These are phyloP conservation scores for Fregetta grallaria DNA, from an alignment of 2,113 vertebrate genomes.

Conservation along the genomic window DNA sequence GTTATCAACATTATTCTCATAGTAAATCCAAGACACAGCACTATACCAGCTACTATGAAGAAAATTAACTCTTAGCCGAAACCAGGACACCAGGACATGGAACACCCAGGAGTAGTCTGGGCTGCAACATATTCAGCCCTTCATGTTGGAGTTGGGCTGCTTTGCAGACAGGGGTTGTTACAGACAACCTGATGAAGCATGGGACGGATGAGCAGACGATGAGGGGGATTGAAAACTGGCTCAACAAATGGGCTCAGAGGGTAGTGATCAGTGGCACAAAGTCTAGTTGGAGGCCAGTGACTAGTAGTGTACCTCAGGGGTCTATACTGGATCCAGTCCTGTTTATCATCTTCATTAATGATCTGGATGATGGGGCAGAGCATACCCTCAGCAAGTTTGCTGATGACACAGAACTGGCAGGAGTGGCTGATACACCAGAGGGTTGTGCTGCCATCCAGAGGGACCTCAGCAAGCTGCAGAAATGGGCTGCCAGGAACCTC, in stretches of 20 bases:
- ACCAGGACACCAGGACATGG: not conserved
- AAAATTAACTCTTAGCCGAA: no score
- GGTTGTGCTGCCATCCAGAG: not conserved
- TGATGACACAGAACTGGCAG: not conserved
- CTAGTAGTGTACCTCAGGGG: not conserved
- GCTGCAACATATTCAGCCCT: not conserved
- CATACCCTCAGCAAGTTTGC: not conserved
- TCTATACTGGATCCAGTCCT: not conserved
- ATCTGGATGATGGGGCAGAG: not conserved
- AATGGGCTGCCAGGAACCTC: not conserved
- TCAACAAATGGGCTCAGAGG: not conserved
- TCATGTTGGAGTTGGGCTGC: not conserved
- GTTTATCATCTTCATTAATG: not conserved
- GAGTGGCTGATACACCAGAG: not conserved
- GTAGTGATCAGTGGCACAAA: not conserved
- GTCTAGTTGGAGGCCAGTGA: not conserved
- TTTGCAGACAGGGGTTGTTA: not conserved
- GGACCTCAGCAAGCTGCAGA: not conserved
- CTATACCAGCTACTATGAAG: no score
- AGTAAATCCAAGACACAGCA: no score
- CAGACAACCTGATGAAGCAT: accelerated
- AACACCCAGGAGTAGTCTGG: not conserved
- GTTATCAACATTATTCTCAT: no score
- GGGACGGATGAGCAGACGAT: not conserved
- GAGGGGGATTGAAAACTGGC: not conserved